Percentiles rank a stretch among this genome's conserved stretches.
Evolutionary conservation across 2,888 invertebrate genomes (phyloP).

Genomic region (Hartigia nigra): DNA sequence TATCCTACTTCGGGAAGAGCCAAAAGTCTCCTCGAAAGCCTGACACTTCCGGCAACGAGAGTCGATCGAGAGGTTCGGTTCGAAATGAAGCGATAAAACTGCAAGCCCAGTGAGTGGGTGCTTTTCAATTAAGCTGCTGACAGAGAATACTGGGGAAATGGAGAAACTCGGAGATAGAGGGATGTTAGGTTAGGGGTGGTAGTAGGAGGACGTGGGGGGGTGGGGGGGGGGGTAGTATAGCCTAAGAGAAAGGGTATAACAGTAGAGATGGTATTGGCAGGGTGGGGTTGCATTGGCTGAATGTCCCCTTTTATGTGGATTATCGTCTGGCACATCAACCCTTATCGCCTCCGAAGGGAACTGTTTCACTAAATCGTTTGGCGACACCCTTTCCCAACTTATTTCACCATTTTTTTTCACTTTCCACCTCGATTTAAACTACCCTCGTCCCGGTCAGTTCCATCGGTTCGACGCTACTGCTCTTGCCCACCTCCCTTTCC

Average conservation of each 20-base stretch:
- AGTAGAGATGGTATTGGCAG: conserved; percentile 28
- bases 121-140: conserved; percentile 7
- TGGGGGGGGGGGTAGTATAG: conserved; percentile 12
- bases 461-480: conserved; percentile 1
- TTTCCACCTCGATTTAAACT: conserved; percentile 50
- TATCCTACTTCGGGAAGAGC: background rate
- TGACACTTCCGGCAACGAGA: background rate
- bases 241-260: conserved; percentile 17
- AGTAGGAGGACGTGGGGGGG: conserved; percentile 13
- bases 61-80: background rate
- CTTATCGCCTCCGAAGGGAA: conserved; percentile 58
- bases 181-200: conserved; percentile 1
- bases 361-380: conserved; percentile 59
- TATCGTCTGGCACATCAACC: conserved; percentile 40
- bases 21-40: background rate
- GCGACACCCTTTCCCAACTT: conserved; percentile 43
- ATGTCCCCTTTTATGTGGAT: conserved; percentile 14
- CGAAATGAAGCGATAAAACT: conserved; percentile 5
- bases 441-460: conserved; percentile 26
- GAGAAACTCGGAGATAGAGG: conserved; percentile 16
- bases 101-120: background rate
- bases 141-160: conserved; percentile 18
- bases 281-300: conserved; percentile 13
- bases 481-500: conserved; percentile 29
- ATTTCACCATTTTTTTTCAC: conserved; percentile 35